Evolutionary conservation across 2,113 vertebrate species (phyloP).

Genomic region (Scomber japonicus): DNA sequence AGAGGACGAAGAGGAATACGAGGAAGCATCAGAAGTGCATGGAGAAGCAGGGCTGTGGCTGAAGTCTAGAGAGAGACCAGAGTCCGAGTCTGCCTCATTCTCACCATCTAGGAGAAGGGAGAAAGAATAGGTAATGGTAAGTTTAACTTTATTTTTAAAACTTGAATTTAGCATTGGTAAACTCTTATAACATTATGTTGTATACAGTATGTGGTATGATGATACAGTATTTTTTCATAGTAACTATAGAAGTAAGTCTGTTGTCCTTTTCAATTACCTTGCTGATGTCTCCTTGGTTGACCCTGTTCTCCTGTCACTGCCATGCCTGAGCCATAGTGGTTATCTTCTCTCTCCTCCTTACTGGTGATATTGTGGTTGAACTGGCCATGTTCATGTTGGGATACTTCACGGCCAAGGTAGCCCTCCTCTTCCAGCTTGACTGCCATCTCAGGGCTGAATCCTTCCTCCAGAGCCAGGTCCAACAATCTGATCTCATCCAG

Average conservation of each 20-base stretch:
- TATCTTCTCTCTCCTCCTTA: neutral
- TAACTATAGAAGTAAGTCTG: neutral
- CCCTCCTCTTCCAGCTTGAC: slow-evolving; percentile 88
- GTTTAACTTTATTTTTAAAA: neutral
- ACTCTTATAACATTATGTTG: too few species aligned
- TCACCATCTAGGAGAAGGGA: slow-evolving; percentile 34
- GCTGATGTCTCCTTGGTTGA: slow-evolving; percentile 9
- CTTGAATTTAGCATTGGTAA: neutral
- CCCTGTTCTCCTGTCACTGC: slow-evolving; percentile 7
- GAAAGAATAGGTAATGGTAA: neutral
- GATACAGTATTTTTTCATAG: neutral
- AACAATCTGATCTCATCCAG: slow-evolving; percentile 92
- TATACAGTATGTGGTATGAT: neutral
- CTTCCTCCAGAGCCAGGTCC: slow-evolving; percentile 91
- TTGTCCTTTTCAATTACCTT: slow-evolving; percentile 32
- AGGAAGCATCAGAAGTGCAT: slow-evolving; percentile 89
- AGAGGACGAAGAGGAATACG: slow-evolving; percentile 85
- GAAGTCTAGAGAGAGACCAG: slow-evolving; percentile 94
- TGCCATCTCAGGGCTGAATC: slow-evolving; percentile 89
- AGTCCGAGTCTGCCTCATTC: slow-evolving; percentile 90
- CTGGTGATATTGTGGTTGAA: neutral
- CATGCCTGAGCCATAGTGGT: neutral
- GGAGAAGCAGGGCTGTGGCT: slow-evolving; percentile 92
- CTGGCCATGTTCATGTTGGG: slow-evolving; percentile 5
- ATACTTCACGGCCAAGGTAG: slow-evolving; percentile 16